Conservation (phyloP, 37 sponge, comb jelly and placozoan species). For the Halichondria panicea region DNA sequence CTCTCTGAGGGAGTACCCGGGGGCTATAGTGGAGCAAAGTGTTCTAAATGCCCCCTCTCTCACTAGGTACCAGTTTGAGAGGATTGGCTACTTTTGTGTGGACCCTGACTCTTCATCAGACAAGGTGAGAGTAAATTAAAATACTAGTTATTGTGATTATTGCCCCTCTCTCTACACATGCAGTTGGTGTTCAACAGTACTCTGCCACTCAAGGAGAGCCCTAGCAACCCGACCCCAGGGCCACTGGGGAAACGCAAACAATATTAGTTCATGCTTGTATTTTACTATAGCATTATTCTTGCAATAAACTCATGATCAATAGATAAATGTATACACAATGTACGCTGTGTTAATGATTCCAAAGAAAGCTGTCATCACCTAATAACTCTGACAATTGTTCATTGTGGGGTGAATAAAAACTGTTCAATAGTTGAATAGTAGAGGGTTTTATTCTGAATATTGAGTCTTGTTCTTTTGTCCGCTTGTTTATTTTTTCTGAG, state of each 20-base stretch:
- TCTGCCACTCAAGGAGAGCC: conserved; percentile 69
- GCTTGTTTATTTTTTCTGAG: not conserved
- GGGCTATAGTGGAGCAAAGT: conserved; percentile 67
- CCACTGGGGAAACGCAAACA: no score
- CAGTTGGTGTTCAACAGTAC: conserved; percentile 93
- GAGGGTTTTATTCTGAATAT: not conserved
- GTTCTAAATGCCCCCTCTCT: conserved; percentile 34
- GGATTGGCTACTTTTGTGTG: conserved; percentile 90
- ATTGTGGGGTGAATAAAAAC: conserved; percentile 47
- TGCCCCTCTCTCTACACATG: not conserved
- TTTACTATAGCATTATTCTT: no score
- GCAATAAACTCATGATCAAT: no score
- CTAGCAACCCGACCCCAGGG: conserved; percentile 54
- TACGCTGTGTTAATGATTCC: no score
- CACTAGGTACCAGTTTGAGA: conserved; percentile 87
- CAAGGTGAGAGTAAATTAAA: conserved; percentile 42
- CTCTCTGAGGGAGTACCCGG: conserved; percentile 59
- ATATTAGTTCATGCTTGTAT: no score
- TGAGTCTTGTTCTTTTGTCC: not conserved
- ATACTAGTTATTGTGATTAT: not conserved
- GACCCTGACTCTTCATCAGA: conserved; percentile 65
- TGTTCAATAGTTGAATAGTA: conserved; percentile 6
- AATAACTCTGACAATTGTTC: conserved; percentile 26
- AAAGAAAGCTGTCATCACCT: conserved; percentile 30
- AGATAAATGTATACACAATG: no score